Evolutionary conservation across 2,888 invertebrate species (phyloP).

Genomic region (Hedya salicella): DNA sequence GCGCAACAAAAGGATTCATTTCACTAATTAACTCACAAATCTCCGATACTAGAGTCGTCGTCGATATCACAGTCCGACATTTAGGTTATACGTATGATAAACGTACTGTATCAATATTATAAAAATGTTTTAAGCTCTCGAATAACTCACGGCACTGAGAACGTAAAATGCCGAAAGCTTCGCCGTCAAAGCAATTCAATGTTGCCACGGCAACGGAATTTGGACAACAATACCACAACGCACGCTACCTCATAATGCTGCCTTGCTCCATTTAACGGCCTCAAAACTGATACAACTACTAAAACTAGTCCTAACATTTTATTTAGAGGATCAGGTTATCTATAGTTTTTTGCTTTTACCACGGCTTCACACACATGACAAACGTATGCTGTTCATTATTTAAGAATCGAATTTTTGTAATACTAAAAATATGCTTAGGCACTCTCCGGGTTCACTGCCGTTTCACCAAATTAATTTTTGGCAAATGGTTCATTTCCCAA

Average conservation of each 20-base stretch:
- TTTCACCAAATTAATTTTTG: too few relatives aligned
- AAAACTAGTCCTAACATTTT: neutral
- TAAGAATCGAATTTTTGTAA: too few relatives aligned
- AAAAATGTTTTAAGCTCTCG: conserved; percentile 28
- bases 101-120: conserved; percentile 17
- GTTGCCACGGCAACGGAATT: conserved; percentile 72
- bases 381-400: too few relatives aligned
- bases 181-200: conserved; percentile 73
- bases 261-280: conserved; percentile 2
- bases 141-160: conserved; percentile 50
- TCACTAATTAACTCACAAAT: conserved; percentile 46
- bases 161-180: conserved; percentile 47
- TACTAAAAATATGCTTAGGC: too few relatives aligned
- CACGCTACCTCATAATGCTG: conserved; percentile 9
- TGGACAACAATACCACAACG: conserved; percentile 64
- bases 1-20: conserved; percentile 47
- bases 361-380: too few relatives aligned
- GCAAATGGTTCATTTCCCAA: too few relatives aligned
- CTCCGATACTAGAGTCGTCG: conserved; percentile 30
- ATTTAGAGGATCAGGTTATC: too few relatives aligned
- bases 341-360: too few relatives aligned
- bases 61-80: conserved; percentile 27
- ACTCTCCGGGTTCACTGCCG: too few relatives aligned
- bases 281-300: neutral
- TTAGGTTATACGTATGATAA: conserved; percentile 32